Conservation (phyloP, 2,888 invertebrate species). For the Cistogaster globosa region DNA sequence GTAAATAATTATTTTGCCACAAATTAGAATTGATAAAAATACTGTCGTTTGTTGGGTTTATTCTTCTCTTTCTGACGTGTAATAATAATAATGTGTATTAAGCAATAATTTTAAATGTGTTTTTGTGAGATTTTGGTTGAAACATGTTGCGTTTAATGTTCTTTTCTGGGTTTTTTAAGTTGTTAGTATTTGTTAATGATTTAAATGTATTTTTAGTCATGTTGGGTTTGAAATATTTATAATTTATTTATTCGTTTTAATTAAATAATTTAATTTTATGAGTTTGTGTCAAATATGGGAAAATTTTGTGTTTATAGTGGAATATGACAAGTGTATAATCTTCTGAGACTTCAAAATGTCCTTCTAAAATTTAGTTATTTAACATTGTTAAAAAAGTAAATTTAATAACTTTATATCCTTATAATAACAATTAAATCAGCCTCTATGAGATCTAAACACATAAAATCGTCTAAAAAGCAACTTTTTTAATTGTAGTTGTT, state of each 20-base stretch:
- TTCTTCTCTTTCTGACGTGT: background rate
- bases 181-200: background rate
- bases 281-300: no score
- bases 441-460: no score
- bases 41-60: constrained; percentile 45
- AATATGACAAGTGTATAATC: no score
- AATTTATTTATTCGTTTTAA: constrained; percentile 40
- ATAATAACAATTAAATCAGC: no score
- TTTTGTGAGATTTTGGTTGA: constrained; percentile 42
- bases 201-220: constrained; percentile 14
- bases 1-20: constrained; percentile 70
- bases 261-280: no score
- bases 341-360: no score
- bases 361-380: no score
- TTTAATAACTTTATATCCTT: no score
- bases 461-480: no score
- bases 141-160: constrained; percentile 59
- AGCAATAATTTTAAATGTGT: constrained; percentile 48
- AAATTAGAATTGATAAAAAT: constrained; percentile 70
- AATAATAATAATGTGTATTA: constrained; percentile 20
- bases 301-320: no score
- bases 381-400: no score
- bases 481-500: no score
- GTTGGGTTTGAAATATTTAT: constrained; percentile 35
- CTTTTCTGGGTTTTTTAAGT: constrained; percentile 31